These are phyloP conservation scores for Apamea anceps DNA, from an alignment of 2,888 invertebrate genomes.

Conservation along the genomic window DNA sequence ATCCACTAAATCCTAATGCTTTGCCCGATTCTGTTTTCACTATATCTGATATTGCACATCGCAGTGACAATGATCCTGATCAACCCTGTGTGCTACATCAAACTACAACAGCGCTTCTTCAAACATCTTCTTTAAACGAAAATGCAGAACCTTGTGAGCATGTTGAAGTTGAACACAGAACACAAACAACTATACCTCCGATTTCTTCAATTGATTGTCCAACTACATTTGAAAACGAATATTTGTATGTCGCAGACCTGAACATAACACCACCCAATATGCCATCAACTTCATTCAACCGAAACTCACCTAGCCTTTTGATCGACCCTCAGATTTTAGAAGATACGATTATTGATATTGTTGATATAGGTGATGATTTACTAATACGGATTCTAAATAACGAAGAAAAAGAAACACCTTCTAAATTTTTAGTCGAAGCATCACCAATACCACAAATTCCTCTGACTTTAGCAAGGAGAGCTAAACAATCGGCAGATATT, in stretches of 20 bases:
- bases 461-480: too few species aligned
- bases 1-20: not conserved
- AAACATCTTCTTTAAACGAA: too few species aligned
- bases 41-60: not conserved
- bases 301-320: not conserved
- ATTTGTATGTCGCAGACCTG: not conserved
- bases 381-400: not conserved
- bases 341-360: conserved; percentile 7
- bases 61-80: not conserved
- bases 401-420: not conserved
- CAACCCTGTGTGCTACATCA: too few species aligned
- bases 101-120: too few species aligned
- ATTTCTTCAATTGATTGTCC: not conserved
- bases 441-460: too few species aligned
- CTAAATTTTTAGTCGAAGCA: too few species aligned
- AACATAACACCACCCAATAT: too few species aligned
- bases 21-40: not conserved
- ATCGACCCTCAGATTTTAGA: conserved; percentile 2
- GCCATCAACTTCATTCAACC: conserved; percentile 3
- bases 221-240: not conserved
- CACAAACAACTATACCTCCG: not conserved
- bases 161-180: not conserved
- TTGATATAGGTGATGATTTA: conserved; percentile 6
- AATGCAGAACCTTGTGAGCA: too few species aligned
- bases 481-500: too few species aligned